Conservation (phyloP, 1,140 invertebrate genomes). For the Asobara japonica region DNA sequence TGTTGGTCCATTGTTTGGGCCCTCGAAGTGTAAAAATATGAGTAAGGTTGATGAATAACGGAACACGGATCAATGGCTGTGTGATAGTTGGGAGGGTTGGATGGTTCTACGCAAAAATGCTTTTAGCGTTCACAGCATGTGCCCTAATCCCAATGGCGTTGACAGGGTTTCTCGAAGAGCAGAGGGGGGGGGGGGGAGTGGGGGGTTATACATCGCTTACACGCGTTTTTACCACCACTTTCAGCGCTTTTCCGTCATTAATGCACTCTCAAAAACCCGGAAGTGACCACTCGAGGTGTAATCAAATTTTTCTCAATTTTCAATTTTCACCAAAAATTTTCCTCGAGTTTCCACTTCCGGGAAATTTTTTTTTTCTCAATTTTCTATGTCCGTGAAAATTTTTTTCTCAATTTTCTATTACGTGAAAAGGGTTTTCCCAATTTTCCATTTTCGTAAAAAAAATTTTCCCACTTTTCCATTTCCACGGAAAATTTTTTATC, state of each 20-base stretch:
- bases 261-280: slow-evolving; percentile 1
- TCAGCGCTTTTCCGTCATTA: neutral
- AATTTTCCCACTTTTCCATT: neutral
- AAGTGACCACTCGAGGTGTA: neutral
- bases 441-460: neutral
- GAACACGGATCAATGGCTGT: slow-evolving; percentile 53
- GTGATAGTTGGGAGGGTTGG: slow-evolving; percentile 52
- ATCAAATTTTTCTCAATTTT: neutral
- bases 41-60: slow-evolving; percentile 55
- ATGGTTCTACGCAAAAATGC: slow-evolving; percentile 65
- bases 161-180: no score
- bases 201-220: slow-evolving; percentile 3
- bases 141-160: slow-evolving; percentile 30
- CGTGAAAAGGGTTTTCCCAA: no score
- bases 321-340: no score
- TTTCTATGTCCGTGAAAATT: no score
- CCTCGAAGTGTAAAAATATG: neutral
- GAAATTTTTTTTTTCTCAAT: no score
- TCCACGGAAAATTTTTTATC: no score
- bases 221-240: neutral
- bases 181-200: neutral
- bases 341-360: neutral
- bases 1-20: neutral
- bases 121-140: slow-evolving; percentile 61
- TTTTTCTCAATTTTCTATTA: neutral